Percentiles rank a stretch among this genome's conserved stretches.
These are phyloP conservation scores for Acanthiza pusilla DNA, from an alignment of 2,797 vertebrate genomes.

Conservation along the genomic window DNA sequence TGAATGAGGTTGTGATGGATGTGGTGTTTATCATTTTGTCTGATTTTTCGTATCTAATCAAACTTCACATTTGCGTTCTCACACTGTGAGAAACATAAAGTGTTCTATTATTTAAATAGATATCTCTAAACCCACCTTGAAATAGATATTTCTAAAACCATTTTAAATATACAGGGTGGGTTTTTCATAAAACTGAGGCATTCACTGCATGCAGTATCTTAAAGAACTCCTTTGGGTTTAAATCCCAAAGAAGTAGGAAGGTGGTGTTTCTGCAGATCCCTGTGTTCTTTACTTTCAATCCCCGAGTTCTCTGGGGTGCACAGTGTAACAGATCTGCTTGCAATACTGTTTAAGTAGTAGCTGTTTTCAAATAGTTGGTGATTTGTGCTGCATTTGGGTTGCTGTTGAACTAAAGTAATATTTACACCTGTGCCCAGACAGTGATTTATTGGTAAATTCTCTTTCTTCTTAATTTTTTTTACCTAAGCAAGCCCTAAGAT, in stretches of 20 bases:
- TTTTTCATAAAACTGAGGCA: neutral
- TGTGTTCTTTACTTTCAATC: neutral
- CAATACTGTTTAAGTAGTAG: neutral
- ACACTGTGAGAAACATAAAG: neutral
- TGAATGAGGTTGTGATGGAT: conserved; percentile 19
- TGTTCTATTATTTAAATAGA: neutral
- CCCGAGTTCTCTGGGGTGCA: neutral
- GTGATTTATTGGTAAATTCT: neutral
- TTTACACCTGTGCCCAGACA: neutral
- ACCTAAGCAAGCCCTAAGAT: neutral
- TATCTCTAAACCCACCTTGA: neutral
- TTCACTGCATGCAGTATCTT: neutral
- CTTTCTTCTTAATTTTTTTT: neutral
- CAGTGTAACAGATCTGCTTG: neutral
- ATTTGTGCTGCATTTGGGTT: neutral
- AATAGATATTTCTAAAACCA: neutral
- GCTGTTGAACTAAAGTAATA: neutral
- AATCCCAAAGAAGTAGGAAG: neutral
- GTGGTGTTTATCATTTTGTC: conserved; percentile 19
- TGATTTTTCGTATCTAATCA: conserved; percentile 7
- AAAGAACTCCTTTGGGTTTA: neutral
- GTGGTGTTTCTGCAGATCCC: neutral
- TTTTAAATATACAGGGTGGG: neutral
- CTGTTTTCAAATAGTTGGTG: neutral
- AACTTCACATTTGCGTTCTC: neutral